Percentiles rank a stretch among this genome's conserved stretches.
phyloP scores from a whole-genome alignment of 2,888 invertebrate genomes.

The Bedellia somnulentella region DNA sequence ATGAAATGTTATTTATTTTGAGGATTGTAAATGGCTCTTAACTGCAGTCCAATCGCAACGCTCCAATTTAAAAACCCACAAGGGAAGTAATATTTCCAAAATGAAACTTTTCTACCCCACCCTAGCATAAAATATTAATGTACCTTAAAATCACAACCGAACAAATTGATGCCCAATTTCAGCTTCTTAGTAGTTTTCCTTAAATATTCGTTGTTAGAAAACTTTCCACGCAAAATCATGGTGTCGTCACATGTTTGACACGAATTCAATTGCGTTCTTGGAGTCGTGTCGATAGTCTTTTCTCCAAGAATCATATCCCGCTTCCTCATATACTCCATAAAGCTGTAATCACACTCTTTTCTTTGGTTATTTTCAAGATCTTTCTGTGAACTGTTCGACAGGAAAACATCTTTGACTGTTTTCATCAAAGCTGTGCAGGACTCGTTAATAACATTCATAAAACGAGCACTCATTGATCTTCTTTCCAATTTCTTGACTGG shows the following conservation, averaged over 20 bases:
- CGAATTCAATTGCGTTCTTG: conserved; percentile 10
- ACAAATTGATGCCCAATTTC: conserved; percentile 43
- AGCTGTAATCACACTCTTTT: conserved; percentile 20
- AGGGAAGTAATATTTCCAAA: no score
- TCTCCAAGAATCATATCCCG: conserved; percentile 21
- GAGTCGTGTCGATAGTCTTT: conserved; percentile 7
- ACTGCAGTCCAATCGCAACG: no score
- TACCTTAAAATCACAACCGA: conserved; percentile 52
- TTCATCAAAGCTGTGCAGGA: conserved; percentile 35
- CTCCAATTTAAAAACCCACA: no score
- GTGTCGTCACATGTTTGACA: conserved; percentile 41
- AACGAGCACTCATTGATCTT: conserved; percentile 20
- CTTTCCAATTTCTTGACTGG: conserved; percentile 8
- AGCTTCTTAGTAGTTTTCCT: conserved; percentile 34
- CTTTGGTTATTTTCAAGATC: neutral
- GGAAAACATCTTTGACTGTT: conserved; percentile 33
- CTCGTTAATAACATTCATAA: conserved; percentile 32
- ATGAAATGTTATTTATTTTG: no score
- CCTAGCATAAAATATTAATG: no score
- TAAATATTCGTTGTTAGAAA: conserved; percentile 22
- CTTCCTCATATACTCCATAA: conserved; percentile 33
- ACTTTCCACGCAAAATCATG: conserved; percentile 22
- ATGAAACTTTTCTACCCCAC: no score
- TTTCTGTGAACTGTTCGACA: conserved; percentile 8
- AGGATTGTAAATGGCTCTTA: no score